These are phyloP conservation scores for Sminthopsis crassicaudata DNA, from an alignment of 2,113 vertebrate species.

Conservation along the genomic window DNA sequence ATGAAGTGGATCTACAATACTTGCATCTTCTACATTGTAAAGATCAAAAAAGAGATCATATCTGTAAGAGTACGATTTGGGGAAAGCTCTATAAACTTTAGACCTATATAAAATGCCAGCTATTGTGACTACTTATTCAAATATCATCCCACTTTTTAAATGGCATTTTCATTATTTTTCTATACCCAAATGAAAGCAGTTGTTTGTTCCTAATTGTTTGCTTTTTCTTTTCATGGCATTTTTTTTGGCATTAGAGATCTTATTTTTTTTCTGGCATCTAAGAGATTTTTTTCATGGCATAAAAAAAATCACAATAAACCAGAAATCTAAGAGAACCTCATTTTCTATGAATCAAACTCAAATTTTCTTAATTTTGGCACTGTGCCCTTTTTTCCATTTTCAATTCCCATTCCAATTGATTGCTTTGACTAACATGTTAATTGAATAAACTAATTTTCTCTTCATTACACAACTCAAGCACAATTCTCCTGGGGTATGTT, in stretches of 20 bases:
- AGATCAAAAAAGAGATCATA: neutral
- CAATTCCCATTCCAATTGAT: neutral
- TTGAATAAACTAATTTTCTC: neutral
- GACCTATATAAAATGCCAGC: neutral
- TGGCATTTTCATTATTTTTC: neutral
- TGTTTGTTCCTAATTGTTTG: neutral
- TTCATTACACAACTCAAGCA: neutral
- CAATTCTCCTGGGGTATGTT: neutral
- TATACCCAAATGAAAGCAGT: neutral
- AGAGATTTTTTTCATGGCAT: neutral
- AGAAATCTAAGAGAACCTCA: neutral
- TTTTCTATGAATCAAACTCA: neutral
- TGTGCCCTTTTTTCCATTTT: neutral
- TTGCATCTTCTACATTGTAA: neutral
- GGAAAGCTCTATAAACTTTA: neutral
- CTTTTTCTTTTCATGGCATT: neutral
- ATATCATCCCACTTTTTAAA: neutral
- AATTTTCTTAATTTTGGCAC: neutral
- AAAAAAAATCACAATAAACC: neutral
- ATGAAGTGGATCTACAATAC: neutral
- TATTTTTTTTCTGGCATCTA: no score
- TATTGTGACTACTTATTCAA: neutral
- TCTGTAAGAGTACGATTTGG: neutral
- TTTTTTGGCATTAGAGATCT: no score
- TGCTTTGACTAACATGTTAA: neutral